Percentiles rank a stretch among this genome's conserved stretches.
Conservation (phyloP, 2,113 vertebrate genomes). For the Pseudorectes ferrugineus region DNA sequence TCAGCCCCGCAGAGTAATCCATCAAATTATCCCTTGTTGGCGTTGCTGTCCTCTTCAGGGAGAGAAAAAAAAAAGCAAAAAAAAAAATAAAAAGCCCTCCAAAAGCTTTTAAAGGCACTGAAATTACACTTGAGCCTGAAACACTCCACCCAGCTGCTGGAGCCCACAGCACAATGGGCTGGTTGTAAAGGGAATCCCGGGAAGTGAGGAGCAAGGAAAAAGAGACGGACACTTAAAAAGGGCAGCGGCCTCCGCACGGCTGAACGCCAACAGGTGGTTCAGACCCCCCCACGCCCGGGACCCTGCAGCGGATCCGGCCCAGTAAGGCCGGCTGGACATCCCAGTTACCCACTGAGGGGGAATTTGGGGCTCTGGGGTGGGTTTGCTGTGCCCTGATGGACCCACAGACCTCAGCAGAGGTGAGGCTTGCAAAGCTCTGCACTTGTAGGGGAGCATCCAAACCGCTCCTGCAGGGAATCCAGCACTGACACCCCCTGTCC, state of each 20-base stretch:
- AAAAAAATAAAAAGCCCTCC: neutral
- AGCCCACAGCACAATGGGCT: slow-evolving; percentile 28
- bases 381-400: neutral
- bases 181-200: slow-evolving; percentile 59
- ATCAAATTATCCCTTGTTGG: slow-evolving; percentile 77
- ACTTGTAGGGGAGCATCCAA: accelerated
- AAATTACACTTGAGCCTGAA: slow-evolving; percentile 69
- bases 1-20: slow-evolving; percentile 73
- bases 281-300: accelerated
- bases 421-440: neutral
- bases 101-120: slow-evolving; percentile 59
- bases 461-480: accelerated
- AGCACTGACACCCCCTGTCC: neutral
- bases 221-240: slow-evolving; percentile 39
- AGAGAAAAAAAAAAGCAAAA: no score
- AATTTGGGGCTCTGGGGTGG: neutral
- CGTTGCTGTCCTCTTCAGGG: slow-evolving; percentile 55
- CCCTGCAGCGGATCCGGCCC: neutral
- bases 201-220: neutral
- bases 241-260: slow-evolving; percentile 30
- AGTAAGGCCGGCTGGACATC: accelerated
- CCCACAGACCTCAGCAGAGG: accelerated
- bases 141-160: slow-evolving; percentile 71
- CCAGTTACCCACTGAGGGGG: neutral
- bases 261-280: slow-evolving; percentile 58